Evolutionary conservation across 2,888 invertebrate genomes (phyloP).

Genomic region (Pammene aurita): DNA sequence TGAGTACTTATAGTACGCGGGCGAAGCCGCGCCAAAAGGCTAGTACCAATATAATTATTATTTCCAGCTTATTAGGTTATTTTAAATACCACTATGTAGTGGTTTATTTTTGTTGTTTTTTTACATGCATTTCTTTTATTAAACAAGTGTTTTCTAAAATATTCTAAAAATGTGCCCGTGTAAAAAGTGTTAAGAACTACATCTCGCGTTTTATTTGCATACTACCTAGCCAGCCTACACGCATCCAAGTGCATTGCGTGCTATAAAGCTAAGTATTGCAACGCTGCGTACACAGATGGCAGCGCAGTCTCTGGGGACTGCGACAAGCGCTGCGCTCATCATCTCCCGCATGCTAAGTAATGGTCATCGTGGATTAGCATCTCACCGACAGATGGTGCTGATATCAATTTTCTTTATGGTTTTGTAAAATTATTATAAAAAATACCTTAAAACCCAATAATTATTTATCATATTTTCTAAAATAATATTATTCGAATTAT

Average conservation of each 20-base stretch:
- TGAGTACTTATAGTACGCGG: too few relatives aligned
- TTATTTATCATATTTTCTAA: too few relatives aligned
- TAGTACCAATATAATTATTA: too few relatives aligned
- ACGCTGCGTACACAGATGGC: constrained; percentile 71
- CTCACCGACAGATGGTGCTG: constrained; percentile 68
- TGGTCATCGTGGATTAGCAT: constrained; percentile 53
- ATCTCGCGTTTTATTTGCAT: constrained; percentile 50
- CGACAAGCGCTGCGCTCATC: constrained; percentile 8
- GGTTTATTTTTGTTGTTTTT: background rate
- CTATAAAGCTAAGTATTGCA: constrained; percentile 56
- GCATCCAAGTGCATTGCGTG: constrained; percentile 23
- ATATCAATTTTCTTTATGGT: constrained; percentile 24
- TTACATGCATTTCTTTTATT: background rate
- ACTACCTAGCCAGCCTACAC: constrained; percentile 45
- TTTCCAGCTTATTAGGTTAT: too few relatives aligned
- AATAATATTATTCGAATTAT: too few relatives aligned
- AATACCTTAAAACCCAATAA: background rate
- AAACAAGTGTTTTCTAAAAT: background rate
- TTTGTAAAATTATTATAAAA: background rate
- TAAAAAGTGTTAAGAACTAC: constrained; percentile 46
- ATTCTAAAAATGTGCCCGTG: background rate
- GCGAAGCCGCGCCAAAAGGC: too few relatives aligned
- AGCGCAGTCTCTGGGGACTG: constrained; percentile 49
- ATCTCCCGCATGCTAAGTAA: constrained; percentile 43
- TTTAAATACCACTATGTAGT: too few relatives aligned